Conservation (phyloP, 2,113 vertebrate genomes). For the Pseudonaja textilis region DNA sequence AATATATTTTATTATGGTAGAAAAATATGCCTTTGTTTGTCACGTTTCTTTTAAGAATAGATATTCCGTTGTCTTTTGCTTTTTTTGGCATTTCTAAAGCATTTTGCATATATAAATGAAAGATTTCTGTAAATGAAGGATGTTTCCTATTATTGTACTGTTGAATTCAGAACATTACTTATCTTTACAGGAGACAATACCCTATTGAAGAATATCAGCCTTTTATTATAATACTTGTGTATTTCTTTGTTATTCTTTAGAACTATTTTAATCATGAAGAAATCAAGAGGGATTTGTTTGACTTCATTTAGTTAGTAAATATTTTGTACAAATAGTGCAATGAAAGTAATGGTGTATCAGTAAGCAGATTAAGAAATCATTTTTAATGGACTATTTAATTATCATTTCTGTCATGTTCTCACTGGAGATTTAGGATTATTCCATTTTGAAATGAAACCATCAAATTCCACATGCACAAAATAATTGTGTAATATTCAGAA, state of each 20-base stretch:
- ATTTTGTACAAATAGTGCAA: conserved; percentile 21
- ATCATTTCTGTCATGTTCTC: conserved; percentile 8
- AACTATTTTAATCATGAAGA: conserved; percentile 26
- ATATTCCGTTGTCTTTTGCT: not conserved
- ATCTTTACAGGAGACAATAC: conserved; percentile 16
- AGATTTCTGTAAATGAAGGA: not conserved
- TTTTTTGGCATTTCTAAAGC: not conserved
- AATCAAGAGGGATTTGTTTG: not conserved
- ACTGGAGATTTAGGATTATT: not conserved
- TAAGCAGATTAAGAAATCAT: conserved; percentile 2
- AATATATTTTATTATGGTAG: not conserved
- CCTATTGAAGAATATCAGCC: not conserved
- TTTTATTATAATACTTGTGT: conserved; percentile 19
- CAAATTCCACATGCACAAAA: not conserved
- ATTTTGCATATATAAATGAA: not conserved
- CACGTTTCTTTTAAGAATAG: not conserved
- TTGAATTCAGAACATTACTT: conserved; percentile 27
- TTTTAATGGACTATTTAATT: not conserved
- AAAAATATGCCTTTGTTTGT: not conserved
- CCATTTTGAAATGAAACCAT: conserved; percentile 2
- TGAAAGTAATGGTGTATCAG: not conserved
- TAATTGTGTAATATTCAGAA: conserved; percentile 1
- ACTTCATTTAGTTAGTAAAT: conserved; percentile 43
- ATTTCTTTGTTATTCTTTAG: conserved; percentile 22
- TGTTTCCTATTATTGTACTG: not conserved